phyloP scores from a whole-genome alignment of 2,888 invertebrate species.

The Hydroisotoma schaefferi region DNA sequence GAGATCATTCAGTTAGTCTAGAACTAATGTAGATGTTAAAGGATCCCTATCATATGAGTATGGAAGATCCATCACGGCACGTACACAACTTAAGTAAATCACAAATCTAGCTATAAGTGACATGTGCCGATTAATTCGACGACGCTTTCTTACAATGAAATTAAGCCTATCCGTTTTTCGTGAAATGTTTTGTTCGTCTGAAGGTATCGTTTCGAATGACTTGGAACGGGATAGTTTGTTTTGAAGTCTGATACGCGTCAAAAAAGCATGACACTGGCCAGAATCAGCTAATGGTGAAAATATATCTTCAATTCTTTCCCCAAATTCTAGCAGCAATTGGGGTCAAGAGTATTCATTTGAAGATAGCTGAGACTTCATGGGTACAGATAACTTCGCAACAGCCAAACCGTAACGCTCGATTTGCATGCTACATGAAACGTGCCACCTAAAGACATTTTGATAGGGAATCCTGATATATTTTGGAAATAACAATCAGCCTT shows the following conservation, averaged over 20 bases:
- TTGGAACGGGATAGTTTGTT: neutral
- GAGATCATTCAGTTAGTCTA: neutral
- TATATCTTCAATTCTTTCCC: constrained; percentile 43
- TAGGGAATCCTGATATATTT: neutral
- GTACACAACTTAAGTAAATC: constrained; percentile 36
- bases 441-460: constrained; percentile 48
- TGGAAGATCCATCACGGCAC: constrained; percentile 36
- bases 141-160: neutral
- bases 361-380: constrained; percentile 41
- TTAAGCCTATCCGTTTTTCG: neutral
- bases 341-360: constrained; percentile 47
- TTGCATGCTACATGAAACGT: constrained; percentile 50
- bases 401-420: constrained; percentile 49
- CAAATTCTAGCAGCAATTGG: constrained; percentile 42
- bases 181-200: neutral
- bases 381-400: constrained; percentile 48
- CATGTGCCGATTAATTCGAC: constrained; percentile 3
- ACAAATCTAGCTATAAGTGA: constrained; percentile 30
- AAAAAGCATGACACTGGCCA: neutral
- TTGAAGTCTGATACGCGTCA: neutral
- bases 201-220: constrained; percentile 5
- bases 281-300: constrained; percentile 32
- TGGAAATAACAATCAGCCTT: neutral
- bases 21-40: neutral
- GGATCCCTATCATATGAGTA: constrained; percentile 14